Percentiles rank a stretch among this genome's conserved stretches.
Conservation (phyloP, 1,140 invertebrate species). For the Hesperophylax magnus region DNA sequence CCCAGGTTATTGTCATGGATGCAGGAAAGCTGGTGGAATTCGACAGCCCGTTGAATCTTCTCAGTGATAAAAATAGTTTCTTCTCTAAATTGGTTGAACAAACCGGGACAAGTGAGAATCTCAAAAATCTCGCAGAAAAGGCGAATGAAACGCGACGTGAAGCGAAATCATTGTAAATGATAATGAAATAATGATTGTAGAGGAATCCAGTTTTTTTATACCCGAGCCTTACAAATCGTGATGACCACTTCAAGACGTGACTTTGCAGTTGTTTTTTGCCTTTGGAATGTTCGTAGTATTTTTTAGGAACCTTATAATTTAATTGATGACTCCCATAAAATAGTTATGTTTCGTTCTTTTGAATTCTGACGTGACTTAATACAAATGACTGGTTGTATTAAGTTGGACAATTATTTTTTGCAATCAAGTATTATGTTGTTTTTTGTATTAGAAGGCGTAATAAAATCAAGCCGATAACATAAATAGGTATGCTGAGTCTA, state of each 20-base stretch:
- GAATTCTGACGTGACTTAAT: no score
- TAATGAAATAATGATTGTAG: not conserved
- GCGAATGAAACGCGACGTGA: not conserved
- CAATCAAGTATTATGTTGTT: no score
- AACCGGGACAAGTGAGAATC: conserved; percentile 9
- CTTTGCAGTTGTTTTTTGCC: not conserved
- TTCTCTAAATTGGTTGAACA: conserved; percentile 49
- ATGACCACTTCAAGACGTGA: not conserved
- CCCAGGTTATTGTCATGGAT: conserved; percentile 62
- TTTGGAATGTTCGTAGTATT: no score
- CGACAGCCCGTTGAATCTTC: conserved; percentile 61
- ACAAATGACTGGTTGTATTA: no score
- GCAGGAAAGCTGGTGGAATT: conserved; percentile 61
- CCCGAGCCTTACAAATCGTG: no score
- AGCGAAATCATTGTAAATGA: not conserved
- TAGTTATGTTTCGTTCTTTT: no score
- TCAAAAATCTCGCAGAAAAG: not conserved
- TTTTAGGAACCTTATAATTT: no score
- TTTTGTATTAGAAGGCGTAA: no score
- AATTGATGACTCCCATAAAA: no score
- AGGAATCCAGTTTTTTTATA: not conserved
- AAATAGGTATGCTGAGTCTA: no score
- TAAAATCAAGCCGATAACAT: no score
- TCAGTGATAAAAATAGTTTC: conserved; percentile 57
- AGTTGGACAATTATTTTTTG: no score